Evolutionary conservation across 1,140 invertebrate species (phyloP), one percentile per base, ranked within the genome.

Genomic region (Trypoxylus dichotomus): DNA sequence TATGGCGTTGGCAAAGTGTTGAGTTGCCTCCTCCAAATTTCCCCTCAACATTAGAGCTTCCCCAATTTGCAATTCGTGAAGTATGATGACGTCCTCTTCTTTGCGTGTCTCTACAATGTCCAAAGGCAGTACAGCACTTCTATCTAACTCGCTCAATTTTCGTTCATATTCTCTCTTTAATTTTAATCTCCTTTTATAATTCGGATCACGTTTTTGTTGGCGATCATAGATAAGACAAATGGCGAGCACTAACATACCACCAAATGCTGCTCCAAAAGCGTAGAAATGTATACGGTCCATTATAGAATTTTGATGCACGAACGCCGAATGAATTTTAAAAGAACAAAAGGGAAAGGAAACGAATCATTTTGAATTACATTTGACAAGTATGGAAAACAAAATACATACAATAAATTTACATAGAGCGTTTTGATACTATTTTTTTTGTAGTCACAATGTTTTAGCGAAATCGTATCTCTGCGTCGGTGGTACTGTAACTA

Each of bases 1-100:
- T 32, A 78, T 76, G 25, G 77, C 77, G 13, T 72, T 78, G 5
- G 77, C 77, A 41, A 78, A 78, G 76, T 78, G 77, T 6, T 75
- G 47, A 7, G 74, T 58, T 29, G 77, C 77, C 32, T 78, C 74
- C 19, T 78, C 60, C 10, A 43, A 13, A 72, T 76, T 72, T 15
- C 74, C 32, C 21, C 43, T 13, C 13, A 42, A 10, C 77, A 78
- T 78, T 43, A 78, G 43, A 8, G 37, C 24, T 76, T 78, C 77
- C 3, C 73, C 77, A 6, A 72, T 25, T 72, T 72, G 43, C 13
- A 78, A 68, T 42, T 78, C 77, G 24, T 63, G 72, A 7, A 78
- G 25, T n/a, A 78, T 78, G 1, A 60, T 78, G 7, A 58, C 32
- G 21, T 78, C 77, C 27, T 78, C 25, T n/a, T 78, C 77, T 25